Base-by-base conservation (phyloP, 2,113 vertebrate species). In the Chelonoidis abingdonii region DNA sequence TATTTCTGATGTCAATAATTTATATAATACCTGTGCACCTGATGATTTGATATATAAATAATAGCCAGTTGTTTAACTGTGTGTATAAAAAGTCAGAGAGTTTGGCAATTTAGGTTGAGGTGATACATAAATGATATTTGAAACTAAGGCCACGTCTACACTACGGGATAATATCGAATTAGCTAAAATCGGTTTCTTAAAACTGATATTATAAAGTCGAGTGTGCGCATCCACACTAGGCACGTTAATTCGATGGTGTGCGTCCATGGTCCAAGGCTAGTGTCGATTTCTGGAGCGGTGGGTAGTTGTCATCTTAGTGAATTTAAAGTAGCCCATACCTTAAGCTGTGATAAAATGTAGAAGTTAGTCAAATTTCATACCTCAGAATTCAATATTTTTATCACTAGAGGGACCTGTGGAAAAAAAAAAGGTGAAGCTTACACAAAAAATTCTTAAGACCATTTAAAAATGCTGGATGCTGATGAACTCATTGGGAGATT, bases 321-420 rank as follows among this genome's bases (percentile, higher is more conserved):
- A 44, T 54, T 82, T 76, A 50, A 83, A 91, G 35, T 75, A 91
- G 2, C 5, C 57, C 44, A 13, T 83, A 85, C 50, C 84, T 82
- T 59, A 27, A 22, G 65, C 79, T 92, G 91, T 14, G 87, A 7
- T 53, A 75, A 89, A 93, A 84, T 17, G 24, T 89, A 86, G 75
- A 83, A 88, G 41, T 22, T 88, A 62, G 16, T 69, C 62, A 82
- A 52, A 10, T 83, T 89, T 5, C 11, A 0, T 29, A 90, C 4
- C 54, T 85, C 93, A 54, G 88, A 87, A 85, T 83, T 47, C 89
- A 87, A 54, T 79, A 19, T 41, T 82, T 81, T 92, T 21, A 69
- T 3, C 10, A 38, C 4, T 87, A 59, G 13, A 83, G 91, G 25
- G 80, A 59, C 24, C 25, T 17, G 62, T 8, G 62, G 4, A 17